A percentile compares a stretch with the other conserved stretches of the same genome.
These are phyloP conservation scores for Botia kubotai DNA, from an alignment of 2,797 vertebrate genomes.

Conservation along the genomic window DNA sequence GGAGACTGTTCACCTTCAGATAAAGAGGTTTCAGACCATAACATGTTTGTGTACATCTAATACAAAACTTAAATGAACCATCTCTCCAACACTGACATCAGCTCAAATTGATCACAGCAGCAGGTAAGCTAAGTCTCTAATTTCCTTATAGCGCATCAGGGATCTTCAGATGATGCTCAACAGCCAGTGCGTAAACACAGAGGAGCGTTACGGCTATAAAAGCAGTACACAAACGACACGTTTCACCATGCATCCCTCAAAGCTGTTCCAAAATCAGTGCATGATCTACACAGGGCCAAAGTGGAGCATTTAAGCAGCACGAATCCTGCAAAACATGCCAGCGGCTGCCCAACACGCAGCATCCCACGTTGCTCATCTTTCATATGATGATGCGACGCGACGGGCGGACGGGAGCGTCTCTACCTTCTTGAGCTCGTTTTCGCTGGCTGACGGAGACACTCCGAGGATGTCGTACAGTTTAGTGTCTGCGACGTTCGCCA, in stretches of 20 bases:
- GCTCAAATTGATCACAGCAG: neutral
- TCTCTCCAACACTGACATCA: neutral
- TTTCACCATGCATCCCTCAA: too few species aligned
- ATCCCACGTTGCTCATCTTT: neutral
- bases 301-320: neutral
- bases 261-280: too few species aligned
- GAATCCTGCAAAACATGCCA: conserved; percentile 19
- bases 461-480: conserved; percentile 96
- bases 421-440: conserved; percentile 97
- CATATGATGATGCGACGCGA: neutral
- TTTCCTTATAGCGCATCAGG: too few species aligned
- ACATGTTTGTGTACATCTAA: neutral
- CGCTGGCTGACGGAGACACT: conserved; percentile 89
- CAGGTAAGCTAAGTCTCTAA: too few species aligned
- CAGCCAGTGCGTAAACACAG: too few species aligned
- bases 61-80: neutral
- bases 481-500: conserved; percentile 93
- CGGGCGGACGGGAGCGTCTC: neutral
- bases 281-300: neutral
- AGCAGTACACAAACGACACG: too few species aligned
- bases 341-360: neutral
- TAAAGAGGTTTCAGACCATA: conserved; percentile 11
- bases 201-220: too few species aligned
- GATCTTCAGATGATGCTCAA: too few species aligned
- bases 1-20: conserved; percentile 3